phyloP scores from a whole-genome alignment of 2,888 invertebrate species.

The Pristionchus entomophagus region DNA sequence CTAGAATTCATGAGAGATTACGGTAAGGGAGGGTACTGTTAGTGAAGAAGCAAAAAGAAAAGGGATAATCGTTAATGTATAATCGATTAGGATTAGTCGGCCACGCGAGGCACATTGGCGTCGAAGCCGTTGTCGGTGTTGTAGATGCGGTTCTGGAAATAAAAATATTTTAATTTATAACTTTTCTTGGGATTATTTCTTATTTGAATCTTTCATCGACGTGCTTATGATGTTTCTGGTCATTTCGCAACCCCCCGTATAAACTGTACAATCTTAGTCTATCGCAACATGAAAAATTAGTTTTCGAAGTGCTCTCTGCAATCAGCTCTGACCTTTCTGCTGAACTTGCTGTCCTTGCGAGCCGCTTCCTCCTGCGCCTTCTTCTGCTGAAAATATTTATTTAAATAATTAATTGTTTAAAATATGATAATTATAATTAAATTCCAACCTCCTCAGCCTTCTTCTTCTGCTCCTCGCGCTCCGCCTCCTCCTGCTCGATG shows the following conservation, averaged over 20 bases:
- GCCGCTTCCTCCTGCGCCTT: background rate
- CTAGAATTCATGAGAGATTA: background rate
- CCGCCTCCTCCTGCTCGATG: background rate
- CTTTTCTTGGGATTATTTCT: too few relatives aligned
- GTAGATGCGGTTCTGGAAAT: constrained; percentile 35
- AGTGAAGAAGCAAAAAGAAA: background rate
- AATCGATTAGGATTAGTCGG: background rate
- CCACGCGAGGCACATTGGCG: constrained; percentile 17
- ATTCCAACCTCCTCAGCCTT: background rate
- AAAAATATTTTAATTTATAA: background rate
- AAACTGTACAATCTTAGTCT: background rate
- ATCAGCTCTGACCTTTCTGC: background rate
- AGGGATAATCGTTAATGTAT: background rate
- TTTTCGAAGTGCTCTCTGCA: too few relatives aligned
- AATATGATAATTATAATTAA: background rate
- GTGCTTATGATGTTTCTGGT: too few relatives aligned
- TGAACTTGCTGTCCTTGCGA: background rate
- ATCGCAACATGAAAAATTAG: background rate
- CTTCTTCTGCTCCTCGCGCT: background rate
- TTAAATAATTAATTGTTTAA: background rate
- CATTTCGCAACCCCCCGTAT: too few relatives aligned
- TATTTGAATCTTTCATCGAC: too few relatives aligned
- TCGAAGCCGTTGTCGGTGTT: constrained; percentile 12
- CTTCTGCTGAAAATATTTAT: background rate
- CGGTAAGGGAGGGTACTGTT: background rate